Evolutionary conservation across 1,140 invertebrate genomes (phyloP).

Genomic region (Brachystomella parvula): DNA sequence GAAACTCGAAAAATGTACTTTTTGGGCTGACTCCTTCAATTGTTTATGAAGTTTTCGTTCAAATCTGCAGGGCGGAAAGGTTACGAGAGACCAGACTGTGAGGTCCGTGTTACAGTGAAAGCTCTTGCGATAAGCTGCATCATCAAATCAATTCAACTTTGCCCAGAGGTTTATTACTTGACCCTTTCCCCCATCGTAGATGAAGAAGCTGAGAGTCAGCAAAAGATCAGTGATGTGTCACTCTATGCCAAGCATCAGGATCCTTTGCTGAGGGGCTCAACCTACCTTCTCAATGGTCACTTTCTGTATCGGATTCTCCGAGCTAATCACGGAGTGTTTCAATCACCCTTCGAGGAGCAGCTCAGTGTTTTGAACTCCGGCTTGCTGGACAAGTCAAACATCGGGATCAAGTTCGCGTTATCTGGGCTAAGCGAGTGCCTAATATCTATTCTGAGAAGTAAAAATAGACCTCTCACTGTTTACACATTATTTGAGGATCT

Average conservation of each 20-base stretch:
- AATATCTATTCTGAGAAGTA: constrained; percentile 4
- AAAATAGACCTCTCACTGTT: background rate
- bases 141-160: constrained; percentile 56
- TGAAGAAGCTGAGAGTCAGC: constrained; percentile 6
- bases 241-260: constrained; percentile 53
- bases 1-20: too few species aligned
- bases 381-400: constrained; percentile 26
- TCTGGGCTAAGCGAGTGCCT: constrained; percentile 26
- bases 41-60: background rate
- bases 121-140: constrained; percentile 68
- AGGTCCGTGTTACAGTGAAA: constrained; percentile 73
- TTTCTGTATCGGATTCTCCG: constrained; percentile 55
- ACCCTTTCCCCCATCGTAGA: constrained; percentile 44
- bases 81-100: constrained; percentile 55
- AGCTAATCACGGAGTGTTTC: background rate
- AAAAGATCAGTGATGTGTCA: constrained; percentile 28
- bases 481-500: constrained; percentile 52
- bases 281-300: constrained; percentile 57
- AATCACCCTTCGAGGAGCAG: background rate
- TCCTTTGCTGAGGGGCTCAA: constrained; percentile 70
- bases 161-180: constrained; percentile 59
- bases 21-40: too few species aligned
- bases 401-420: constrained; percentile 30
- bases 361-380: constrained; percentile 8
- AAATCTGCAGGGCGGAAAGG: constrained; percentile 42